Percentiles rank a stretch among this genome's conserved stretches.
Conservation (phyloP, 2,797 vertebrate species). For the Ispidina lecontei region DNA sequence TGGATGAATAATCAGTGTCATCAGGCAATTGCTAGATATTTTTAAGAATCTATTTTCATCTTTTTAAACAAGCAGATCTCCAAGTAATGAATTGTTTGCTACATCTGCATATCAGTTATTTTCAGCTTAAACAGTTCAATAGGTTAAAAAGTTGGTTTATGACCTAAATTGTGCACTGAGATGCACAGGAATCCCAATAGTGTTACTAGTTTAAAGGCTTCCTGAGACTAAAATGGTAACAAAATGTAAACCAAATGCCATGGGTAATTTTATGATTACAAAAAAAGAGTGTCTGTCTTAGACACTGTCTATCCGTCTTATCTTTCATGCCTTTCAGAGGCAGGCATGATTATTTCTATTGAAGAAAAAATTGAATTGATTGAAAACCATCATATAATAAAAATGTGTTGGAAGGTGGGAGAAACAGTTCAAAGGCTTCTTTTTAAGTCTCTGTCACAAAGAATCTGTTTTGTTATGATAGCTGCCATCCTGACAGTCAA, state of each 20-base stretch:
- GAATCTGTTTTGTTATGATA: conserved; percentile 14
- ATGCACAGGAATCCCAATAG: neutral
- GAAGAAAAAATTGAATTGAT: neutral
- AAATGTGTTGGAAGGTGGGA: neutral
- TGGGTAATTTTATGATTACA: neutral
- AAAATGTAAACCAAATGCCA: neutral
- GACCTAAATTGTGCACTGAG: neutral
- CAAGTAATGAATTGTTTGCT: neutral
- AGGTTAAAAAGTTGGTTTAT: neutral
- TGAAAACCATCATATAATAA: conserved; percentile 13
- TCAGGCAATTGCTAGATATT: neutral
- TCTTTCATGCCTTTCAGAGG: neutral
- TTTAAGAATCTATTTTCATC: neutral
- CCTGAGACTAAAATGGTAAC: neutral
- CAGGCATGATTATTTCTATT: neutral
- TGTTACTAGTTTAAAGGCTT: neutral
- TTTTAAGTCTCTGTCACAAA: neutral
- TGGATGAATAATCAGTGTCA: neutral
- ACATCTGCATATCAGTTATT: neutral
- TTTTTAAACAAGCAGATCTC: neutral
- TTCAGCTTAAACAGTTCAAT: neutral
- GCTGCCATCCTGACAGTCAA: conserved; percentile 58
- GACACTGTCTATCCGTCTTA: no score
- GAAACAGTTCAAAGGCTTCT: conserved; percentile 10
- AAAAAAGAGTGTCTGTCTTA: neutral